phyloP scores from a whole-genome alignment of 1,140 invertebrate genomes.

The Tribolium castaneum region DNA sequence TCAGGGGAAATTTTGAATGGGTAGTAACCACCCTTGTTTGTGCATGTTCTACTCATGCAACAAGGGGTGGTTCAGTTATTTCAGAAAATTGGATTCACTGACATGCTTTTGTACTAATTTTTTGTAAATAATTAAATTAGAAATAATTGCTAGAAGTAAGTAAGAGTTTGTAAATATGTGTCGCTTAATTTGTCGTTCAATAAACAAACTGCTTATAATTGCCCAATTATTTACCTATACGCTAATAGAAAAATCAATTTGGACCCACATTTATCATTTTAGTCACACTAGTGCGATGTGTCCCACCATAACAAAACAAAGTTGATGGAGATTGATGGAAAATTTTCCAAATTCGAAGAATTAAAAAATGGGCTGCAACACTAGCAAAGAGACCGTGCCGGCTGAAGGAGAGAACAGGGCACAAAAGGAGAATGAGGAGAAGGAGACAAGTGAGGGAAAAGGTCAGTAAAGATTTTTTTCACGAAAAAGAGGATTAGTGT shows the following conservation, averaged over 20 bases:
- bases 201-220: slow-evolving; percentile 18
- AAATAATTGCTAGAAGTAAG: not conserved
- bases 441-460: slow-evolving; percentile 30
- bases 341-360: not conserved
- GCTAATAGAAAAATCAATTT: slow-evolving; percentile 23
- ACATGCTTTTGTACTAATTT: not conserved
- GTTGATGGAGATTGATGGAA: not conserved
- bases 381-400: slow-evolving; percentile 55
- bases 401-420: slow-evolving; percentile 45
- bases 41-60: slow-evolving; percentile 34
- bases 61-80: slow-evolving; percentile 17
- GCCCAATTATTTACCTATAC: slow-evolving; percentile 2
- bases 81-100: not conserved
- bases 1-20: slow-evolving; percentile 37
- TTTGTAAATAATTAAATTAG: not conserved
- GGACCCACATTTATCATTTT: not conserved
- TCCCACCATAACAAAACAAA: not conserved
- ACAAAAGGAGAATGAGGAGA: slow-evolving; percentile 38
- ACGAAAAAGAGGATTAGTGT: not conserved
- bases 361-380: slow-evolving; percentile 57
- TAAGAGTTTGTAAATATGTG: not conserved
- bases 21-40: slow-evolving; percentile 42
- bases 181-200: not conserved
- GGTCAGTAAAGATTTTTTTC: slow-evolving; percentile 22
- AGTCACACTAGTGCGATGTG: not conserved